Evolutionary conservation across 53 echinoderm and acorn worm genomes (phyloP).

Genomic region (Apostichopus leukothele): DNA sequence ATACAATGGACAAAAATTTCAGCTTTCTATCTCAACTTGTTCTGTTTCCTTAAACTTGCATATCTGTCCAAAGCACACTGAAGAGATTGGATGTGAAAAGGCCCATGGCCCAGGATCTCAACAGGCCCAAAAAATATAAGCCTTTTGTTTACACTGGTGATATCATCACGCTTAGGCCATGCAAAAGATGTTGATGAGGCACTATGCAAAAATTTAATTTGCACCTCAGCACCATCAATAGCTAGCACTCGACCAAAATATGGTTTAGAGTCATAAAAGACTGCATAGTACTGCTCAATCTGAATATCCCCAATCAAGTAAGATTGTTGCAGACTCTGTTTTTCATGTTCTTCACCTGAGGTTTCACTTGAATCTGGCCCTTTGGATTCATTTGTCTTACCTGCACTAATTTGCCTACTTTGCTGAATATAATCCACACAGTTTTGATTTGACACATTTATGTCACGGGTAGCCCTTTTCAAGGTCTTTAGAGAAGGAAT

Average conservation of each 20-base stretch:
- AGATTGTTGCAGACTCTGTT: not conserved
- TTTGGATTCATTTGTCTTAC: too few species aligned
- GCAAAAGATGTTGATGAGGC: conserved; percentile 4
- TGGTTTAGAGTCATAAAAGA: conserved; percentile 40
- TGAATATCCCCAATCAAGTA: too few species aligned
- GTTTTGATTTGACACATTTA: conserved; percentile 12
- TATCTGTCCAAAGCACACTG: not conserved
- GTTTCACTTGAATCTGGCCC: too few species aligned
- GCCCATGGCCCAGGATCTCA: conserved; percentile 6
- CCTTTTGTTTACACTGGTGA: not conserved
- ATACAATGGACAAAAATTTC: not conserved
- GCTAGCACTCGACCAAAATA: conserved; percentile 21
- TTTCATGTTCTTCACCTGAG: too few species aligned
- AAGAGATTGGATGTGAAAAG: conserved; percentile 1
- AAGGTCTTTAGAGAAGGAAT: conserved; percentile 5
- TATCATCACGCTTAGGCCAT: conserved; percentile 5
- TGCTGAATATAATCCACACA: too few species aligned
- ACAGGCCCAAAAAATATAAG: conserved; percentile 20
- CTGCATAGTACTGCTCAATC: conserved; percentile 33
- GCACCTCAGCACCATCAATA: not conserved
- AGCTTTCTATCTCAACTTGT: not conserved
- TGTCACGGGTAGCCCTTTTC: conserved; percentile 4
- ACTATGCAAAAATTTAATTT: conserved; percentile 13
- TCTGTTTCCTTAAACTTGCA: conserved; percentile 8
- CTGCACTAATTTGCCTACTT: too few species aligned